These are phyloP conservation scores for Nebria ingens DNA, from an alignment of 1,140 invertebrate species.

Conservation along the genomic window DNA sequence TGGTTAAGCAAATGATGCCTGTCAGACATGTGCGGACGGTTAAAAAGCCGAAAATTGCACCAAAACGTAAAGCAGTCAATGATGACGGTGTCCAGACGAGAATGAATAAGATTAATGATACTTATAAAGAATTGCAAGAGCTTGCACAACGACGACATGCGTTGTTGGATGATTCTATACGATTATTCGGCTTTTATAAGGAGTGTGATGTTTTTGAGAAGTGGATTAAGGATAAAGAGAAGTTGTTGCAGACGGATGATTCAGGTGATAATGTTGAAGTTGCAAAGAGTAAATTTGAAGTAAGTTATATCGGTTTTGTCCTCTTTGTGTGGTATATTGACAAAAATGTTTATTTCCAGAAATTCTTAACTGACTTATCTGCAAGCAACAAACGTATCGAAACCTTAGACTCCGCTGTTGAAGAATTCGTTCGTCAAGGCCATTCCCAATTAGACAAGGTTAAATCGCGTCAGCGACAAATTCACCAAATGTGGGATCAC, in stretches of 20 bases:
- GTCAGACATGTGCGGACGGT: conserved; percentile 49
- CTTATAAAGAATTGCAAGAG: conserved; percentile 70
- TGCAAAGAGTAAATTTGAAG: conserved; percentile 89
- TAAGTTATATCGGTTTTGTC: conserved; percentile 28
- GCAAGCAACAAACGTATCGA: conserved; percentile 85
- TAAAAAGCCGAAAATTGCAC: conserved; percentile 38
- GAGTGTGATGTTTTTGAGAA: conserved; percentile 97
- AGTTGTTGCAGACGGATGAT: conserved; percentile 75
- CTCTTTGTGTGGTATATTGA: conserved; percentile 13
- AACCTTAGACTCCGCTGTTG: conserved; percentile 76
- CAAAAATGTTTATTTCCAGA: conserved; percentile 43
- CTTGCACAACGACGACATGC: conserved; percentile 67
- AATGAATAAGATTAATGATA: conserved; percentile 67
- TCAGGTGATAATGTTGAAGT: conserved; percentile 83
- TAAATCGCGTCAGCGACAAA: conserved; percentile 66
- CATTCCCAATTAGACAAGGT: conserved; percentile 84
- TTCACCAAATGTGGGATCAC: conserved; percentile 80
- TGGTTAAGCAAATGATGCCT: conserved; percentile 74
- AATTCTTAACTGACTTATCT: conserved; percentile 90
- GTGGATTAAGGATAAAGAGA: conserved; percentile 95
- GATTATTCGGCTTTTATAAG: conserved; percentile 88
- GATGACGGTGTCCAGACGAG: conserved; percentile 75
- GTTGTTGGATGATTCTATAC: conserved; percentile 84
- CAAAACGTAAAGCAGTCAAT: conserved; percentile 43
- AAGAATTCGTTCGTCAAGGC: conserved; percentile 74